phyloP scores from a whole-genome alignment of 2,797 vertebrate genomes.

The Molothrus aeneus region DNA sequence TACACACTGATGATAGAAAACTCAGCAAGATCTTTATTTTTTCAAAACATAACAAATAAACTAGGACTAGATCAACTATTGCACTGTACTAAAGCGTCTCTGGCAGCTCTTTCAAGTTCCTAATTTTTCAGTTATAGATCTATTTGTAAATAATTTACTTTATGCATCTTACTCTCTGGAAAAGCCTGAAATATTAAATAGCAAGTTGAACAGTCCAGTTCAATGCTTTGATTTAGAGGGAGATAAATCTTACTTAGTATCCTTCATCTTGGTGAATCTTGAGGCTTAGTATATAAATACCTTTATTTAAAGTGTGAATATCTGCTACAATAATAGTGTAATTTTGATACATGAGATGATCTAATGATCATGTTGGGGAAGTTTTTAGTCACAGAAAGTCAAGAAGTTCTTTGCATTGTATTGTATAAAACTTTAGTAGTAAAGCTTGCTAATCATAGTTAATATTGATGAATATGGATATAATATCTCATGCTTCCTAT shows the following conservation, averaged over 20 bases:
- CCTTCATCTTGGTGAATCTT: slow-evolving; percentile 50
- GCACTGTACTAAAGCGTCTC: slow-evolving; percentile 11
- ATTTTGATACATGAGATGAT: slow-evolving; percentile 35
- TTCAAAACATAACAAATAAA: slow-evolving; percentile 48
- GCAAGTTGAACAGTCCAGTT: slow-evolving; percentile 52
- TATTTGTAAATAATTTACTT: slow-evolving; percentile 52
- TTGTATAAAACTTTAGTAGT: slow-evolving; percentile 5
- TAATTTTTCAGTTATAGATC: not conserved
- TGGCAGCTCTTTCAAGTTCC: not conserved
- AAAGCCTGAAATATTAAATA: slow-evolving; percentile 52
- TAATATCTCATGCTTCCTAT: not conserved
- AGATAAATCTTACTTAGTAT: slow-evolving; percentile 6
- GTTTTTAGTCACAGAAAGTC: slow-evolving; percentile 28
- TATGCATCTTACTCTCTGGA: slow-evolving; percentile 25
- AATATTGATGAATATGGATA: not conserved
- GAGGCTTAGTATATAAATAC: slow-evolving; percentile 42
- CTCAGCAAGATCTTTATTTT: slow-evolving; percentile 19
- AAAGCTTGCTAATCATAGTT: not conserved
- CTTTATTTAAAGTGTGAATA: slow-evolving; percentile 54
- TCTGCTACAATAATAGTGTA: slow-evolving; percentile 46
- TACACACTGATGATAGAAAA: slow-evolving; percentile 32
- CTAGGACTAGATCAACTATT: slow-evolving; percentile 11
- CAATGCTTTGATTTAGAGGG: slow-evolving; percentile 48
- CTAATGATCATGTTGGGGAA: not conserved
- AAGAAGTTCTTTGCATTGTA: slow-evolving; percentile 32